Conservation (phyloP, 2,888 invertebrate species). For the Drosophila aldrichi region DNA sequence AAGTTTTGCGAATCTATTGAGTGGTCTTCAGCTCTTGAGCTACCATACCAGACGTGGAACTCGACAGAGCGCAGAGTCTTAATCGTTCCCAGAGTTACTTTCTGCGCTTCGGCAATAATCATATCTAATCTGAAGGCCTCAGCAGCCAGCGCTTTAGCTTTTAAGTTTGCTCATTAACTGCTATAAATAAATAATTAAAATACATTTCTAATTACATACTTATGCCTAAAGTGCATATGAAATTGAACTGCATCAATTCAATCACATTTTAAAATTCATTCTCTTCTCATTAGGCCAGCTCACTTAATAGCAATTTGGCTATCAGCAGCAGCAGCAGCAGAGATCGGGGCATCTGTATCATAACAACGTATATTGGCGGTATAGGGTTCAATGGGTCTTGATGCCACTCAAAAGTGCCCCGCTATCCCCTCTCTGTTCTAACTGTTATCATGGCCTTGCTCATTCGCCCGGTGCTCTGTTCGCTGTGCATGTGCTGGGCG, state of each 20-base stretch:
- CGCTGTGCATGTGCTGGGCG: conserved; percentile 36
- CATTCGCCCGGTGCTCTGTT: background rate
- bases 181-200: too few species aligned
- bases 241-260: background rate
- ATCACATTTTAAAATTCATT: too few species aligned
- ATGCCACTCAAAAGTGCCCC: background rate
- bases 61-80: too few species aligned
- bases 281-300: background rate
- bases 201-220: background rate
- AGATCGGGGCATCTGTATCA: conserved; percentile 21
- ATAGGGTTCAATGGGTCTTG: conserved; percentile 4
- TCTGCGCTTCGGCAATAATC: too few species aligned
- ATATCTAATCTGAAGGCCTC: too few species aligned
- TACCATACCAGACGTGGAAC: too few species aligned
- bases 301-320: conserved; percentile 12
- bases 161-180: too few species aligned
- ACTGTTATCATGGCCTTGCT: background rate
- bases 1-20: too few species aligned
- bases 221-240: background rate
- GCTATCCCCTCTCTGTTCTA: background rate
- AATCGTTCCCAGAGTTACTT: too few species aligned
- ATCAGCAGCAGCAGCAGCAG: conserved; percentile 25
- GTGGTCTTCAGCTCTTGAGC: too few species aligned
- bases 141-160: too few species aligned
- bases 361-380: conserved; percentile 15